Conservation (phyloP, 2,113 vertebrate genomes). For the Barnardius zonarius region DNA sequence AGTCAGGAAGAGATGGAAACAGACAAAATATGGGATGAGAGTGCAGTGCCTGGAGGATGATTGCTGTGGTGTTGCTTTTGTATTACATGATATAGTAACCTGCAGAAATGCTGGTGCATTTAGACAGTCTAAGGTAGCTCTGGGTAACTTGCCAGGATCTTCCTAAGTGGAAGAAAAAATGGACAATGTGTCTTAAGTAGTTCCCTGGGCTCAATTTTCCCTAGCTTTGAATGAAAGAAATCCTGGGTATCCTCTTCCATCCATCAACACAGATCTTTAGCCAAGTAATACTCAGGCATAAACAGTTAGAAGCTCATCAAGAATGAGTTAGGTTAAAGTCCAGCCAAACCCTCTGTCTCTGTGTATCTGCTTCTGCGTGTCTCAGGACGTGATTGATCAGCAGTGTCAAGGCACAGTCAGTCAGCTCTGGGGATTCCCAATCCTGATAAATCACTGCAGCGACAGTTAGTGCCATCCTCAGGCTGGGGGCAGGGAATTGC, state of each 20-base stretch:
- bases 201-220: not conserved
- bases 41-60: not conserved
- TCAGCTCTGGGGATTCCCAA: not conserved
- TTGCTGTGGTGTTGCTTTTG: conserved; percentile 39
- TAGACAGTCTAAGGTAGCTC: not conserved
- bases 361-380: not conserved
- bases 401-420: not conserved
- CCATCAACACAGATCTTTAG: conserved; percentile 1
- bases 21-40: conserved; percentile 62
- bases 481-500: not conserved
- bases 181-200: not conserved
- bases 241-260: conserved; percentile 47
- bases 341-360: not conserved
- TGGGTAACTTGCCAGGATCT: not conserved
- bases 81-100: not conserved
- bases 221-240: not conserved
- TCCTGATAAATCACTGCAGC: not conserved
- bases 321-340: not conserved
- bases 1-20: conserved; percentile 41
- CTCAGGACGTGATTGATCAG: not conserved
- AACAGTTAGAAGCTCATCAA: conserved; percentile 6
- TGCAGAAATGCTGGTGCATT: not conserved
- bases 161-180: not conserved
- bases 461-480: not conserved
- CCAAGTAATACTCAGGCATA: conserved; percentile 13